Percentiles rank a stretch among this genome's conserved stretches.
Conservation (phyloP, 2,113 vertebrate species). For the Cyprinodon brontotheroides region DNA sequence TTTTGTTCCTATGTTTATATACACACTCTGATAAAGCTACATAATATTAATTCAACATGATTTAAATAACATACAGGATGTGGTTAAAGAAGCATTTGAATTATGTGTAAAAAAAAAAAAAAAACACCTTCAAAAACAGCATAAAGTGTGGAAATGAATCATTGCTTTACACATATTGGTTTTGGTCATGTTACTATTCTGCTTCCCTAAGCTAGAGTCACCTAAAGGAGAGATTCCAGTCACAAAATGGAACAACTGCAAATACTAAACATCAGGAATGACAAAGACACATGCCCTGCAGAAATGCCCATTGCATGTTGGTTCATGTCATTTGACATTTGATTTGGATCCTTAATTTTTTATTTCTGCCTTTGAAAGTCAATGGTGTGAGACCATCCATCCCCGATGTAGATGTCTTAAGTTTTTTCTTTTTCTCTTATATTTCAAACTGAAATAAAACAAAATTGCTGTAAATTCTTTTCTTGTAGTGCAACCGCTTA, state of each 20-base stretch:
- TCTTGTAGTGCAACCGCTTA: too few relatives aligned
- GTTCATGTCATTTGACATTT: background rate
- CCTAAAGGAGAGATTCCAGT: background rate
- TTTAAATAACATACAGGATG: background rate
- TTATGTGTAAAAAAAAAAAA: too few relatives aligned
- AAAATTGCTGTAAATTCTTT: too few relatives aligned
- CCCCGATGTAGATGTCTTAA: too few relatives aligned
- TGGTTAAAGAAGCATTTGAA: too few relatives aligned
- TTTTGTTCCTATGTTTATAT: background rate
- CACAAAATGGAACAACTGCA: background rate
- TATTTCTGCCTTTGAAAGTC: too few relatives aligned
- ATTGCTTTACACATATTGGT: background rate
- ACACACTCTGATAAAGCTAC: background rate
- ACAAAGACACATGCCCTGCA: background rate
- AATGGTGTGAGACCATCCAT: too few relatives aligned
- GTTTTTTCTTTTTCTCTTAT: too few relatives aligned
- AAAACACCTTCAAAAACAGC: background rate
- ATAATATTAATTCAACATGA: background rate
- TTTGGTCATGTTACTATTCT: background rate
- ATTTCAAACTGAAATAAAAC: too few relatives aligned
- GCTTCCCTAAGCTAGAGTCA: too few relatives aligned
- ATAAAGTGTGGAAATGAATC: background rate
- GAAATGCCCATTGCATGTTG: background rate
- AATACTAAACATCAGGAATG: background rate
- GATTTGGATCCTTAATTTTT: too few relatives aligned